phyloP scores from a whole-genome alignment of 2,113 vertebrate species.

The Megaceryle torquata region DNA sequence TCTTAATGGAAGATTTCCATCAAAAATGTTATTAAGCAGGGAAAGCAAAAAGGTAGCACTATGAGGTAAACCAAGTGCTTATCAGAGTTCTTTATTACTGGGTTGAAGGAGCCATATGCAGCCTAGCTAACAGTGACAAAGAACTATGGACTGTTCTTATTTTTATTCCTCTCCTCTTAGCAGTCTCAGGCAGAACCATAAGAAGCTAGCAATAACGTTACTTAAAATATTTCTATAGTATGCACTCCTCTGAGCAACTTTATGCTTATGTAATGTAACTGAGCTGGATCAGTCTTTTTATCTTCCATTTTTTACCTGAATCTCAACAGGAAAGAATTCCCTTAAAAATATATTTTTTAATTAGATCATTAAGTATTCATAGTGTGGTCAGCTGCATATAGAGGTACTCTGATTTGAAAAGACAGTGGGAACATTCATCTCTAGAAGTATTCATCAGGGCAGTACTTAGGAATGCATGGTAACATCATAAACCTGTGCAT shows the following conservation, averaged over 20 bases:
- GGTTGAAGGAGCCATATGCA: not conserved
- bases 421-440: not conserved
- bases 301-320: not conserved
- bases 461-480: not conserved
- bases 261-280: not conserved
- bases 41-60: not conserved
- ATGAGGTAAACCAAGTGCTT: constrained; percentile 9
- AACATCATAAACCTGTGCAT: not conserved
- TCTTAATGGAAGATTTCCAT: constrained; percentile 12
- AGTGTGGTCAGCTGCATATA: not conserved
- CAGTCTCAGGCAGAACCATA: not conserved
- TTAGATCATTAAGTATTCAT: not conserved
- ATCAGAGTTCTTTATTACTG: not conserved
- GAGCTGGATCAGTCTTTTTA: not conserved
- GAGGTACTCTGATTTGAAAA: not conserved
- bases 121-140: not conserved
- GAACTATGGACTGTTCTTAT: not conserved
- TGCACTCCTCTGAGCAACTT: not conserved
- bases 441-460: not conserved
- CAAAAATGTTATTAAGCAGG: not conserved
- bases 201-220: not conserved
- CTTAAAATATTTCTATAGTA: not conserved
- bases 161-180: not conserved
- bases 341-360: not conserved
- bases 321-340: not conserved